phyloP scores from a whole-genome alignment of 1,140 invertebrate genomes.

The Halyomorpha halys region DNA sequence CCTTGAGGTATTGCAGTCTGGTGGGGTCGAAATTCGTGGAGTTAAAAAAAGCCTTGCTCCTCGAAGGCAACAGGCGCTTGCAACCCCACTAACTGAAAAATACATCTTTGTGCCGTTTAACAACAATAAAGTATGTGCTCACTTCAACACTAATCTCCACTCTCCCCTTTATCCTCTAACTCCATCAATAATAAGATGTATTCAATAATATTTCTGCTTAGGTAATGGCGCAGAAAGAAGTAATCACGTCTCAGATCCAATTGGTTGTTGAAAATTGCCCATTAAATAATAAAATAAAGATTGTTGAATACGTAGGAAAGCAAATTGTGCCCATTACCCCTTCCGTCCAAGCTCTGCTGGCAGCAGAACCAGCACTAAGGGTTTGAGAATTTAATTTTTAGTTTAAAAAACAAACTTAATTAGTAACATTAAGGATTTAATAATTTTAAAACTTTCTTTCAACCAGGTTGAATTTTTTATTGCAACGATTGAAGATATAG shows the following conservation, averaged over 20 bases:
- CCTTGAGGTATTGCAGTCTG: conserved; percentile 65
- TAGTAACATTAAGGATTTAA: neutral
- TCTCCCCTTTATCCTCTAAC: too few species aligned
- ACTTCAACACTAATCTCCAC: neutral
- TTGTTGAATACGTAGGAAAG: conserved; percentile 58
- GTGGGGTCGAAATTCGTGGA: conserved; percentile 80
- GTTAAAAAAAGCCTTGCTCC: conserved; percentile 84
- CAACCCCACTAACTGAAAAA: conserved; percentile 66
- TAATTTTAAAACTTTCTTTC: conserved; percentile 5
- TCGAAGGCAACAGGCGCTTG: conserved; percentile 60
- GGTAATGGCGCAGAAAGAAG: conserved; percentile 35
- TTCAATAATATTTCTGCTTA: neutral
- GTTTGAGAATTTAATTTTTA: conserved; percentile 33
- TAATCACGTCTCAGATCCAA: conserved; percentile 55
- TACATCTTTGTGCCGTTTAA: conserved; percentile 74
- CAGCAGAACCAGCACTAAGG: conserved; percentile 53
- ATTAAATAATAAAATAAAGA: conserved; percentile 57
- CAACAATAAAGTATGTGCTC: conserved; percentile 43
- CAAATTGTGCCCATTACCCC: conserved; percentile 51
- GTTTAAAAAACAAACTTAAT: neutral
- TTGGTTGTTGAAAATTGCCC: conserved; percentile 69
- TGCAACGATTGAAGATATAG: conserved; percentile 35
- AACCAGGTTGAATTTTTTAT: conserved; percentile 37
- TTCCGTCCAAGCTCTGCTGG: conserved; percentile 45
- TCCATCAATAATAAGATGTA: neutral